phyloP scores from a whole-genome alignment of 2,113 vertebrate genomes.

The Cyprinodon brontotheroides region DNA sequence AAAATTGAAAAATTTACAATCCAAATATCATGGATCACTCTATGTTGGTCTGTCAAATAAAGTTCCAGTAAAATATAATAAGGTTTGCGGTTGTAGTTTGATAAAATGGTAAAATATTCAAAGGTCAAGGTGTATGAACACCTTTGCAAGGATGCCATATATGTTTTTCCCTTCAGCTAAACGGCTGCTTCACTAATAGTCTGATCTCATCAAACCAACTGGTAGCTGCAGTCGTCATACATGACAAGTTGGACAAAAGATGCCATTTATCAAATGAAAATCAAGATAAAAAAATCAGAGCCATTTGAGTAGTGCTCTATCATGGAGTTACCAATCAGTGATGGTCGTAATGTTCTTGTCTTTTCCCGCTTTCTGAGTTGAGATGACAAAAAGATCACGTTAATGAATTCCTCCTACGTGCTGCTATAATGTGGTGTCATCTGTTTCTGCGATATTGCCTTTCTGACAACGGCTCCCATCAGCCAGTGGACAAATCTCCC shows the following conservation, averaged over 20 bases:
- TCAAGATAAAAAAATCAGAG: constrained; percentile 39
- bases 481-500: constrained; percentile 56
- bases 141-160: background rate
- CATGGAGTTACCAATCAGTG: constrained; percentile 62
- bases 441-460: constrained; percentile 58
- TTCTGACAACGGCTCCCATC: constrained; percentile 67
- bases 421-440: constrained; percentile 65
- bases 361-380: constrained; percentile 44
- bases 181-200: constrained; percentile 20
- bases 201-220: background rate
- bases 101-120: background rate
- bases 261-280: constrained; percentile 56
- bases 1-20: too few species aligned
- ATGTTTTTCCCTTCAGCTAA: constrained; percentile 6
- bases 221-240: constrained; percentile 24
- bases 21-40: too few species aligned
- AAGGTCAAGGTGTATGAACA: background rate
- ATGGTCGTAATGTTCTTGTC: constrained; percentile 46
- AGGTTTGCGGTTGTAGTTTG: background rate
- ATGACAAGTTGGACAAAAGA: constrained; percentile 47
- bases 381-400: constrained; percentile 69
- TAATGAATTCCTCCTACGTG: constrained; percentile 70
- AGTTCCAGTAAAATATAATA: background rate
- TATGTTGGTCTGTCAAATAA: background rate
- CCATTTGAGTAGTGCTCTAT: constrained; percentile 66